Percentiles rank a stretch among this genome's conserved stretches.
Evolutionary conservation across 2,797 vertebrate species (phyloP).

Genomic region (Gephyroberyx darwinii): DNA sequence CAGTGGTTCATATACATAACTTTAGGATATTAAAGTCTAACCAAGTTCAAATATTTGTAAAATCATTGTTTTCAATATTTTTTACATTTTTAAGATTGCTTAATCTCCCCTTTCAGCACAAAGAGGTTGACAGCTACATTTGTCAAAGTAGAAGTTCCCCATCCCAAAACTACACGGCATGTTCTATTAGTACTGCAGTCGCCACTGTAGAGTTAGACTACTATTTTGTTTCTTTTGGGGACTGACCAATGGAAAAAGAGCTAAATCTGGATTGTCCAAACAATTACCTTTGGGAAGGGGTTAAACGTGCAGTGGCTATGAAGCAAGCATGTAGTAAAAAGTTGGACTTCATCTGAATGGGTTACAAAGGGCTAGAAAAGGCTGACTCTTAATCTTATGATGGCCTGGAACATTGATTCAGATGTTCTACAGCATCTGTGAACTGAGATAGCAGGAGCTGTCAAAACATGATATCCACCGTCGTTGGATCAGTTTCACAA

Average conservation of each 20-base stretch:
- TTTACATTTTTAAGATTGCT: neutral
- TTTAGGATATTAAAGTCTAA: slow-evolving; percentile 33
- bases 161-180: slow-evolving; percentile 30
- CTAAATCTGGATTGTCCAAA: slow-evolving; percentile 14
- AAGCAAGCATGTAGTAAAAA: slow-evolving; percentile 17
- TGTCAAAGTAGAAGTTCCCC: slow-evolving; percentile 26
- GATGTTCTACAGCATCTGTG: slow-evolving; percentile 57
- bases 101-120: neutral
- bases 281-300: neutral
- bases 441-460: slow-evolving; percentile 56
- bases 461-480: slow-evolving; percentile 67
- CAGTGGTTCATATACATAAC: slow-evolving; percentile 50
- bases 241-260: neutral
- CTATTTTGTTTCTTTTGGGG: too few species aligned
- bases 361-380: slow-evolving; percentile 40
- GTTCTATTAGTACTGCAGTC: neutral
- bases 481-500: slow-evolving; percentile 57
- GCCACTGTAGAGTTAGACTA: too few species aligned
- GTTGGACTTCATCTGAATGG: slow-evolving; percentile 13
- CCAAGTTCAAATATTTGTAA: neutral
- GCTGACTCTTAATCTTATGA: slow-evolving; percentile 39
- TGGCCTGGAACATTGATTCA: slow-evolving; percentile 63
- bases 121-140: slow-evolving; percentile 13
- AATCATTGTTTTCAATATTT: neutral
- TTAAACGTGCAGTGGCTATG: slow-evolving; percentile 19